Evolutionary conservation across 2,888 invertebrate species (phyloP).

Genomic region (Lacanobia wlatinum): DNA sequence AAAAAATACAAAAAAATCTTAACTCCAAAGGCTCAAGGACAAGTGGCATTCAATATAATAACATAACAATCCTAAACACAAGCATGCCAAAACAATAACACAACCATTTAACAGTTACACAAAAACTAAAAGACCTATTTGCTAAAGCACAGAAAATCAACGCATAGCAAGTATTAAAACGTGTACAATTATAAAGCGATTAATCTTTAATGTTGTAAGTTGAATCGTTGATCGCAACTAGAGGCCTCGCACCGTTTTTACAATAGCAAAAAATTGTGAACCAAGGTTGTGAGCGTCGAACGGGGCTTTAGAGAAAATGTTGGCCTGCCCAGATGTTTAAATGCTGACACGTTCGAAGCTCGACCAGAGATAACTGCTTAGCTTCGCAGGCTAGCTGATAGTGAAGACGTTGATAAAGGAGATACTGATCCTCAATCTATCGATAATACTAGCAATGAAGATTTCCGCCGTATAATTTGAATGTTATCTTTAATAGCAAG

Average conservation of each 20-base stretch:
- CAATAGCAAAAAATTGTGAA: conserved; percentile 50
- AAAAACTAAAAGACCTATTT: conserved; percentile 53
- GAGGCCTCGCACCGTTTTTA: conserved; percentile 62
- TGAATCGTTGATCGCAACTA: conserved; percentile 48
- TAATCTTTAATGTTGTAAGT: conserved; percentile 59
- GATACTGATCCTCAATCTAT: conserved; percentile 10
- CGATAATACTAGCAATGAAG: conserved; percentile 8
- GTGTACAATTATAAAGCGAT: conserved; percentile 60
- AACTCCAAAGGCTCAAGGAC: neutral
- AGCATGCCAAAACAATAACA: conserved; percentile 36
- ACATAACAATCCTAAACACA: conserved; percentile 20
- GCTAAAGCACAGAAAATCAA: conserved; percentile 58
- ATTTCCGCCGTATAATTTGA: neutral
- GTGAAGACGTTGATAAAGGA: conserved; percentile 18
- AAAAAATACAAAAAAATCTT: neutral
- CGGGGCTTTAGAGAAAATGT: conserved; percentile 47
- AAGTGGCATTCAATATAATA: conserved; percentile 6
- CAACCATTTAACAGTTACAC: conserved; percentile 48
- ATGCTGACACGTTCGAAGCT: conserved; percentile 15
- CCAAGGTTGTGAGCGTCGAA: conserved; percentile 47
- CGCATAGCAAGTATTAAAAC: conserved; percentile 48
- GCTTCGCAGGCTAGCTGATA: conserved; percentile 14
- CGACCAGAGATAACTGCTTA: conserved; percentile 33
- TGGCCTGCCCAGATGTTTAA: conserved; percentile 37
- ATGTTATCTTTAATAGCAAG: neutral